Conservation (phyloP, 2,888 invertebrate species). For the Hoplodrina ambigua region DNA sequence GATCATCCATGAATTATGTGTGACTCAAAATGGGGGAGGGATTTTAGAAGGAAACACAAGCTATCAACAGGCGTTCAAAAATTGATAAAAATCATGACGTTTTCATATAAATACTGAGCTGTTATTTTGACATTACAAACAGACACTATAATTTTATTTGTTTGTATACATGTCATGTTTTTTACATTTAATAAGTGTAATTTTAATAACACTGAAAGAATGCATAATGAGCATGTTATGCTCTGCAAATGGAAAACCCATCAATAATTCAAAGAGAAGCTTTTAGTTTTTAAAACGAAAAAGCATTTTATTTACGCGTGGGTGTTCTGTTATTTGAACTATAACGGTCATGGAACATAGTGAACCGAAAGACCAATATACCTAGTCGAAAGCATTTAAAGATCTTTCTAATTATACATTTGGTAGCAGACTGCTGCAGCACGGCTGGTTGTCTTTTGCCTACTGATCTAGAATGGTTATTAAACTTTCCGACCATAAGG, state of each 20-base stretch:
- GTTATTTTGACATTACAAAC: too few species aligned
- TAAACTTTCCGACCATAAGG: too few species aligned
- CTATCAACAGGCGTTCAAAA: too few species aligned
- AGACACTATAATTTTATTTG: background rate
- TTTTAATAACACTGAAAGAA: slow-evolving; percentile 34
- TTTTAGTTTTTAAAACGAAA: slow-evolving; percentile 26
- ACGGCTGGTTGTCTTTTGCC: too few species aligned
- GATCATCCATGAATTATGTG: too few species aligned
- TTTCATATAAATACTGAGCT: too few species aligned
- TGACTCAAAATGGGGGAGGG: too few species aligned
- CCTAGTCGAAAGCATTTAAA: background rate
- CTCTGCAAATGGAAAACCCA: slow-evolving; percentile 16
- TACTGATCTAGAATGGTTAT: too few species aligned
- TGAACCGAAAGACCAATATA: background rate
- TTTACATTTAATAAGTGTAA: slow-evolving; percentile 2
- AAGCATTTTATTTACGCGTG: background rate
- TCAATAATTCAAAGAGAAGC: slow-evolving; percentile 33
- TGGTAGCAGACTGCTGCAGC: too few species aligned
- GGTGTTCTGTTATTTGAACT: background rate
- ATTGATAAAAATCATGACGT: too few species aligned
- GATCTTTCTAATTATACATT: too few species aligned
- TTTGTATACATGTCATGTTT: background rate
- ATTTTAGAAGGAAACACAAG: too few species aligned
- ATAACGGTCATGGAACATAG: background rate
- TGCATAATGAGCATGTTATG: slow-evolving; percentile 26